phyloP scores from a whole-genome alignment of 2,113 vertebrate genomes.

The Mystacornis crossleyi region DNA sequence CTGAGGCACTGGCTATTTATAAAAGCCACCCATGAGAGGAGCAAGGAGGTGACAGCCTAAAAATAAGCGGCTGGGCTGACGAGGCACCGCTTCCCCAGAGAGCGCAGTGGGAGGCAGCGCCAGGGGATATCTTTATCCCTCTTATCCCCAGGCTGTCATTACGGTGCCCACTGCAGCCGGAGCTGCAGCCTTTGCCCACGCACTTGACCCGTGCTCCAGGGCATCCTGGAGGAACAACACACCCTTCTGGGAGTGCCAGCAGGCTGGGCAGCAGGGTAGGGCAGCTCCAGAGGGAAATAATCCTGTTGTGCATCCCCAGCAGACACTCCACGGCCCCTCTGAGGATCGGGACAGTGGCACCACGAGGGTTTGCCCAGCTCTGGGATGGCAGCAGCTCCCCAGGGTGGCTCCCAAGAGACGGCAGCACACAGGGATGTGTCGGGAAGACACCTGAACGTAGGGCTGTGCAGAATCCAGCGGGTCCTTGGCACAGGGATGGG shows the following conservation, averaged over 20 bases:
- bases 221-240: rapidly evolving
- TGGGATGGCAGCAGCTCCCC: not conserved
- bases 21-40: not conserved
- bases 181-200: not conserved
- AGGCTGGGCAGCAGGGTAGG: not conserved
- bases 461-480: not conserved
- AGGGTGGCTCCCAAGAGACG: not conserved
- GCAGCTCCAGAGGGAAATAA: not conserved
- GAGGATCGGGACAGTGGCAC: not conserved
- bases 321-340: not conserved
- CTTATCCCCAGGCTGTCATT: not conserved
- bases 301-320: rapidly evolving
- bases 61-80: not conserved
- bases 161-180: not conserved
- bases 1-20: not conserved
- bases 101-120: not conserved
- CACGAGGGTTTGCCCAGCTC: not conserved
- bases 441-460: not conserved
- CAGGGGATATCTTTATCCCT: not conserved
- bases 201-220: not conserved
- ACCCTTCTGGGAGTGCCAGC: not conserved
- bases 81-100: not conserved
- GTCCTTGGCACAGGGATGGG: rapidly evolving
- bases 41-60: not conserved
- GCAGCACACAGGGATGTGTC: rapidly evolving